Evolutionary conservation across 2,888 invertebrate species (phyloP).

Genomic region (Thumatha senex): DNA sequence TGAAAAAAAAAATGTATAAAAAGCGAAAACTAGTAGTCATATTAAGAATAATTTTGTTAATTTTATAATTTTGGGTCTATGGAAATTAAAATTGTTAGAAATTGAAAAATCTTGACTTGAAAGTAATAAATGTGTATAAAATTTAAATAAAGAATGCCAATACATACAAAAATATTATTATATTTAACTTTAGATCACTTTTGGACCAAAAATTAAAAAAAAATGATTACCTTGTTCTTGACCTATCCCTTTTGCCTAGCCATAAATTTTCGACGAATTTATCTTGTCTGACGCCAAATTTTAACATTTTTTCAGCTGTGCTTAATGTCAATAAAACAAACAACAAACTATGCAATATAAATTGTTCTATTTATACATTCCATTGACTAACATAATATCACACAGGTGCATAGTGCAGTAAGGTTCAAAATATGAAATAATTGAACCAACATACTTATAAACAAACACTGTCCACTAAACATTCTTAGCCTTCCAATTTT

Average conservation of each 20-base stretch:
- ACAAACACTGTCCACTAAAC: constrained; percentile 75
- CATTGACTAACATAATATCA: constrained; percentile 43
- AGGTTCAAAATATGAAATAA: constrained; percentile 55
- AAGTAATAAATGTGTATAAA: constrained; percentile 3
- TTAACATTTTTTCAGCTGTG: constrained; percentile 6
- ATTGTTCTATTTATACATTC: constrained; percentile 39
- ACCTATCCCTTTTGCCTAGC: constrained; percentile 7
- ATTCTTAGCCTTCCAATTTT: constrained; percentile 66
- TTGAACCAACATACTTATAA: constrained; percentile 51
- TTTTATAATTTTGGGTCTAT: too few relatives aligned
- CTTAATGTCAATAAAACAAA: constrained; percentile 10
- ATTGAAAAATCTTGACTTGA: neutral
- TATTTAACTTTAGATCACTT: too few relatives aligned
- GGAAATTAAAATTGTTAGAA: too few relatives aligned
- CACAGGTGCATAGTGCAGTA: constrained; percentile 44
- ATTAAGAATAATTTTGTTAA: too few relatives aligned
- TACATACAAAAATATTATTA: neutral
- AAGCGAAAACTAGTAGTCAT: constrained; percentile 14
- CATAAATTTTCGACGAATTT: constrained; percentile 9
- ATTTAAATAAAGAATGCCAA: constrained; percentile 1
- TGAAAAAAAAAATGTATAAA: constrained; percentile 22
- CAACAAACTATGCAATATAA: constrained; percentile 31
- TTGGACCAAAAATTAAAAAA: constrained; percentile 1
- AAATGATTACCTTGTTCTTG: constrained; percentile 24
- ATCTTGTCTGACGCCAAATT: constrained; percentile 14